phyloP scores from a whole-genome alignment of 2,888 invertebrate genomes.

The Epinotia bilunana region DNA sequence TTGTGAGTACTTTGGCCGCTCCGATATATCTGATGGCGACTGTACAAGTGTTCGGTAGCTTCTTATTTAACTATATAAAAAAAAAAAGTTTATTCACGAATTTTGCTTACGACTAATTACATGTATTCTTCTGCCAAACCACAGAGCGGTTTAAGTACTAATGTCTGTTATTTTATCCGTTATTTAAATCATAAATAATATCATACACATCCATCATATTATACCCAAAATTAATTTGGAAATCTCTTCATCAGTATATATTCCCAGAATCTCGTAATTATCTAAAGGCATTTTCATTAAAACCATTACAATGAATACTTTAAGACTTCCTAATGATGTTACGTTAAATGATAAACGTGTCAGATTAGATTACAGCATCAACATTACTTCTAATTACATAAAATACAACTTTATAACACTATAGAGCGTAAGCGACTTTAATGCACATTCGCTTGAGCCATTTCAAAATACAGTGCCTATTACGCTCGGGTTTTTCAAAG shows the following conservation, averaged over 20 bases:
- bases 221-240: background rate
- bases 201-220: background rate
- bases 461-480: background rate
- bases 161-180: too few relatives aligned
- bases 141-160: too few relatives aligned
- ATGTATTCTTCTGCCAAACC: too few relatives aligned
- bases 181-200: too few relatives aligned
- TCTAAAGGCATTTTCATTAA: background rate
- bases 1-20: too few relatives aligned
- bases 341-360: slow-evolving; percentile 13
- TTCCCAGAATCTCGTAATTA: background rate
- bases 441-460: background rate
- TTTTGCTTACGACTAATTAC: too few relatives aligned
- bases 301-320: background rate
- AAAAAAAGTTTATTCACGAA: too few relatives aligned
- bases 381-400: background rate
- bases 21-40: too few relatives aligned
- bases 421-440: background rate
- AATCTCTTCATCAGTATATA: background rate
- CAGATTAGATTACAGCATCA: slow-evolving; percentile 10
- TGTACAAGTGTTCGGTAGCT: too few relatives aligned
- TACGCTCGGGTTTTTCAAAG: background rate
- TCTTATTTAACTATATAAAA: too few relatives aligned
- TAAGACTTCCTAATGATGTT: slow-evolving; percentile 5
- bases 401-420: background rate